Base-by-base conservation (phyloP, 2,797 vertebrate species). In the Glyptemys insculpta region DNA sequence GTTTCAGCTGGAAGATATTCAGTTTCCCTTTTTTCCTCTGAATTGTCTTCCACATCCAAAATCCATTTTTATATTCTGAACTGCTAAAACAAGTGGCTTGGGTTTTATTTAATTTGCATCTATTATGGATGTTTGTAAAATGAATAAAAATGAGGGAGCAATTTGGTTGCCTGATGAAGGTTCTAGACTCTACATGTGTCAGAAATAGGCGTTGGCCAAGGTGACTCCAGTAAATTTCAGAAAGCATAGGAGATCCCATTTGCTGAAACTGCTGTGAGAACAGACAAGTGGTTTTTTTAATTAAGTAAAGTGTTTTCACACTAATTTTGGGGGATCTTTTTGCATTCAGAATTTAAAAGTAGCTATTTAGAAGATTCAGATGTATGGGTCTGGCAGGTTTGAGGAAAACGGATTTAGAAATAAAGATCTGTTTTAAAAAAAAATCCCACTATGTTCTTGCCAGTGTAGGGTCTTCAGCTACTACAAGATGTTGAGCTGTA, bases 51-150 rank as follows among this genome's bases (percentile, higher is more conserved):
- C 86, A 83, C 79, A 79, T 94, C 68, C 87, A 86, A 88, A 82
- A 80, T 54, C 44, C 59, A 74, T 93, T 85, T 97, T 96, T 93
- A 96, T 97, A 94, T 93, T 93, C 92, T 57, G 47, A 81, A 83
- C 15, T 92, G 86, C 86, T 94, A 95, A 95, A 94, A 86, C 34
- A 86, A 88, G 41, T 79, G 62, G 54, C 52, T 95, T 54, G 92
- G 68, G 47, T 88, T 96, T 94, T 83, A 78, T 92, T 92, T 79
- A 92, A 68, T 79, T 94, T 53, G 65, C 37, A 68, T 84, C 91
- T 89, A 92, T 80, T 95, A 91, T 92, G 95, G 94, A 93, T 93
- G 96, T 91, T 83, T 96, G 90, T 52, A 47, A 92, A 95, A 65
- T 4, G 85, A 91, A 81, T 62, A 87, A 87, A 88, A 14, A 82